These are phyloP conservation scores for Hyphantria cunea DNA, from an alignment of 1,140 invertebrate genomes.

Conservation along the genomic window DNA sequence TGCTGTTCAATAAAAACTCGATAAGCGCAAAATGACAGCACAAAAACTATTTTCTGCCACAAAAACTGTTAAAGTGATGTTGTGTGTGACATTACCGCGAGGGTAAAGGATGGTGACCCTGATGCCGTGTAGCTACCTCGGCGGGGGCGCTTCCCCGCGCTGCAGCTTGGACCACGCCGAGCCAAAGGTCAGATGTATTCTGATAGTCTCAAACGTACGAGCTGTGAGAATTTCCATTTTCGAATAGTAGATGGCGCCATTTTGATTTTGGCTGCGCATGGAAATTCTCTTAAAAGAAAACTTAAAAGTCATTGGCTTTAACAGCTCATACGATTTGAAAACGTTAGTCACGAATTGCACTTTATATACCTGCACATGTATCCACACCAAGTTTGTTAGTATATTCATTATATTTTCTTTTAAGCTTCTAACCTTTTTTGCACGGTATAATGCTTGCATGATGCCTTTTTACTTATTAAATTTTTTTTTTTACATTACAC, in stretches of 20 bases:
- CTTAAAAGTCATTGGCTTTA: background rate
- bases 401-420: background rate
- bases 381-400: slow-evolving; percentile 2
- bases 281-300: slow-evolving; percentile 20
- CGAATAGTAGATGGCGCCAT: slow-evolving; percentile 21
- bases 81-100: slow-evolving; percentile 48
- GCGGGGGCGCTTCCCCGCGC: slow-evolving; percentile 65
- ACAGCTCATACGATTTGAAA: slow-evolving; percentile 17
- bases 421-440: slow-evolving; percentile 17
- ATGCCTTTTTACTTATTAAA: too few species aligned
- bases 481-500: too few species aligned
- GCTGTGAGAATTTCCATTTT: slow-evolving; percentile 30
- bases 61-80: slow-evolving; percentile 71
- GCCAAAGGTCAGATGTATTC: slow-evolving; percentile 68
- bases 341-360: slow-evolving; percentile 20
- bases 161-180: slow-evolving; percentile 75
- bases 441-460: slow-evolving; percentile 26
- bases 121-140: slow-evolving; percentile 79
- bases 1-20: slow-evolving; percentile 46
- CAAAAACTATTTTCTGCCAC: slow-evolving; percentile 56
- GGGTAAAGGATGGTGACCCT: slow-evolving; percentile 73
- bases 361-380: slow-evolving; percentile 10
- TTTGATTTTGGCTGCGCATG: slow-evolving; percentile 12
- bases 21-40: slow-evolving; percentile 61
- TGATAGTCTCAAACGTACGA: slow-evolving; percentile 42